Conservation (phyloP, 2,113 vertebrate genomes). For the Zootoca vivipara region DNA sequence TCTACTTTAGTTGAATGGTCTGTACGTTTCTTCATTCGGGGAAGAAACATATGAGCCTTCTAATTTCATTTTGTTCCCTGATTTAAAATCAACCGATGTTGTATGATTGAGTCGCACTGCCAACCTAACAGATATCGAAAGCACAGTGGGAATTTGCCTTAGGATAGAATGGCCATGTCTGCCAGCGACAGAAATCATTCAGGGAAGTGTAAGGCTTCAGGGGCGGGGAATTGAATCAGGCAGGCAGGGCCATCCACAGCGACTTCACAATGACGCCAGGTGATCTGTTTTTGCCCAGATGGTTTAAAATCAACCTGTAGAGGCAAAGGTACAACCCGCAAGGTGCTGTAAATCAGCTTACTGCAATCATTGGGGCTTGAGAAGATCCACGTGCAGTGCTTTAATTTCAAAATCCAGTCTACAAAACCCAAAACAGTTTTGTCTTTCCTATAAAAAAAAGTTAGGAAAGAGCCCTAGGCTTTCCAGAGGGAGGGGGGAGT, state of each 20-base stretch:
- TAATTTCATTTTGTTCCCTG: background rate
- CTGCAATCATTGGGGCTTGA: no score
- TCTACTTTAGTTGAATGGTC: no score
- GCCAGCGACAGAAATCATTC: background rate
- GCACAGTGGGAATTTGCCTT: background rate
- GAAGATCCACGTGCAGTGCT: no score
- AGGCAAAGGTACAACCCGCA: no score
- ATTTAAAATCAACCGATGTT: background rate
- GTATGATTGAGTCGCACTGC: background rate
- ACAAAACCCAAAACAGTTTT: background rate
- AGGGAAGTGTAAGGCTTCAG: background rate
- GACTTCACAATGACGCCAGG: no score
- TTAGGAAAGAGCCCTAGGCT: background rate
- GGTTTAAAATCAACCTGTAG: no score
- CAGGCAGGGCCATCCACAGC: no score
- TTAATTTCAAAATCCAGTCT: background rate
- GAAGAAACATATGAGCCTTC: background rate
- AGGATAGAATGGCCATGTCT: background rate
- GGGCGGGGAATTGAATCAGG: no score
- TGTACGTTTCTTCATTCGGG: background rate
- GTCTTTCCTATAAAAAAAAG: background rate
- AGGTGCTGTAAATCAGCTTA: no score
- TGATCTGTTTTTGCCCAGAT: no score
- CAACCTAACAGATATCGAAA: background rate
- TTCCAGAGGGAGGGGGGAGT: background rate